Conservation (phyloP, 1,140 invertebrate species). For the Globodera rostochiensis region DNA sequence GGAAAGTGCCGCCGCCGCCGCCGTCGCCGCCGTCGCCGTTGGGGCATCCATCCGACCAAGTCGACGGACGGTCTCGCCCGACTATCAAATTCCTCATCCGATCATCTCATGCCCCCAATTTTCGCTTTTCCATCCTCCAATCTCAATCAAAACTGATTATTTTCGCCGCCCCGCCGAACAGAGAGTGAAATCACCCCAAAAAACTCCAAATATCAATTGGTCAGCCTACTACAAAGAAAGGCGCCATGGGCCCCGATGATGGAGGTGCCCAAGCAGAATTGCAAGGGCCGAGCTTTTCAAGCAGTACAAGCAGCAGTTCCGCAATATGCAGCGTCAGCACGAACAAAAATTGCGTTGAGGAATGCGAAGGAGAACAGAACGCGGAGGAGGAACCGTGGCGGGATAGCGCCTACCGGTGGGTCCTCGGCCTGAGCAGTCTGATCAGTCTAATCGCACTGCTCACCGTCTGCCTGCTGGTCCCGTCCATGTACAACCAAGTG, state of each 20-base stretch:
- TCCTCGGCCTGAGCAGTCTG: conserved; percentile 54
- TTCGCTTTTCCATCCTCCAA: background rate
- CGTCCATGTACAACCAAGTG: conserved; percentile 62
- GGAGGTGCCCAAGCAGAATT: background rate
- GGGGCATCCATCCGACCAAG: background rate
- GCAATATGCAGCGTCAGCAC: background rate
- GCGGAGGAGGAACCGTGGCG: conserved; percentile 10
- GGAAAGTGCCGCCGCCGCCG: background rate
- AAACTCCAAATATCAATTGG: background rate
- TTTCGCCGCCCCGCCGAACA: background rate
- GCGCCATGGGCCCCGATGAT: background rate
- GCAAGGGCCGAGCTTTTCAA: background rate
- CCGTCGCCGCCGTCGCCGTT: too few relatives aligned
- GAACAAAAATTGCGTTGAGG: background rate
- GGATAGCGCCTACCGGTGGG: conserved; percentile 55
- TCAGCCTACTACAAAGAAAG: background rate
- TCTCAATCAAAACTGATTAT: background rate
- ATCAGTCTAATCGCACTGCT: conserved; percentile 55
- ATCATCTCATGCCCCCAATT: background rate
- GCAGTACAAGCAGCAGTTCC: background rate
- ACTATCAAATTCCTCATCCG: background rate
- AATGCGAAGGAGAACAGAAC: background rate
- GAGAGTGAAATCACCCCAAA: background rate
- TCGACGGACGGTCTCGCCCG: background rate
- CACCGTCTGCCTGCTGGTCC: conserved; percentile 56